Evolutionary conservation across 1,140 invertebrate species (phyloP), one percentile per base, ranked within the genome.

Genomic region (Dreissena rostriformis): DNA sequence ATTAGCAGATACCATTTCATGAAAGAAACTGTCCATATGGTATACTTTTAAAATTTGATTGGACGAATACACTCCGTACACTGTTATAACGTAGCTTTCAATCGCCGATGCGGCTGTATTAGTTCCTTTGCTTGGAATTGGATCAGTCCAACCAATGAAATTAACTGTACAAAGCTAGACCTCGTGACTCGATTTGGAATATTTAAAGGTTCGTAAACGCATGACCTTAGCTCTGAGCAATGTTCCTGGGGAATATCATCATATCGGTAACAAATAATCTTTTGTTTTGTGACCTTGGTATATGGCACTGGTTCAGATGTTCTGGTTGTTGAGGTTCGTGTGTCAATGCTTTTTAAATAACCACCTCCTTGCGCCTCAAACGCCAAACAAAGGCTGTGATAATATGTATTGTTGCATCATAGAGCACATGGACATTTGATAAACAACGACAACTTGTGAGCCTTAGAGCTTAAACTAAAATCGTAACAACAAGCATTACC

Each of bases 141-240:
- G 78, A 39, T 80, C 78, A 8, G 10, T 51, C 75, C 75, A 78
- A 78, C 75, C 75, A 28, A 17, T 49, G 24, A 78, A 65, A 19
- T 65, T 28, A 67, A 78, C 61, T 5, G 17, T 52, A 67, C 24
- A 15, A 52, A 51, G 49, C 49, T 0, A 49, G 26, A 51, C 49
- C 65, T 49, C 49, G 29, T 67, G 17, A 78, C 53, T 67, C 39
- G 17, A 24, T 66, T 22, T 14, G 1, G 12, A 26, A 78, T 67
- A 28, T 67, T 61, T 22, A 78, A 22, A 28, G 75, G 75, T 19
- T 78, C 75, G 14, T 29, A 66, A 17, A 5, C 0, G 53, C 57
- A 61, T 61, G 22, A 15, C 6, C n/a, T 24, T 52, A 61, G 66
- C 6, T 17, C 26, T 65, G 19, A n/a, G 24, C 75, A 78, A 26